A percentile compares a stretch with the other conserved stretches of the same genome.
These are phyloP conservation scores for Ceratosolen fusciceps DNA, from an alignment of 1,140 invertebrate species.

Conservation along the genomic window DNA sequence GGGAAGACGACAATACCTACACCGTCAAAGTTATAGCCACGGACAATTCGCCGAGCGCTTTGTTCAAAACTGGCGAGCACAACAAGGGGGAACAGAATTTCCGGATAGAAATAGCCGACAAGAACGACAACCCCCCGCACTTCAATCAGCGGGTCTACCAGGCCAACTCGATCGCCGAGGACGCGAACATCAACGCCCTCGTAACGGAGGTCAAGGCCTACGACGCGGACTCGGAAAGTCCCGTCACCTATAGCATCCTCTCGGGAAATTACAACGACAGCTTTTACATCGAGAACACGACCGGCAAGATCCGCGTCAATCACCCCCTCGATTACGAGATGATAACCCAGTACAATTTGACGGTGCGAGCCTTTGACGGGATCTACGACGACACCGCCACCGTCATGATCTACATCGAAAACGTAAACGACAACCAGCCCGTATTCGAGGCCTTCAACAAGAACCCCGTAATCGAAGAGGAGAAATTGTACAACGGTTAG, in stretches of 20 bases:
- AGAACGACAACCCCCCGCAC: constrained; percentile 89
- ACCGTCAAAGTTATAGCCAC: constrained; percentile 87
- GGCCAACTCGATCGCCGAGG: constrained; percentile 84
- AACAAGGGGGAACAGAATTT: constrained; percentile 84
- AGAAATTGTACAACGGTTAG: constrained; percentile 72
- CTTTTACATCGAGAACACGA: constrained; percentile 83
- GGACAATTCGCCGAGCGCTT: constrained; percentile 88
- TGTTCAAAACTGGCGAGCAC: constrained; percentile 77
- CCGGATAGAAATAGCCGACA: constrained; percentile 89
- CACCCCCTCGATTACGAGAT: constrained; percentile 88
- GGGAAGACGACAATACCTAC: constrained; percentile 84
- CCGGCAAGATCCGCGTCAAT: constrained; percentile 85
- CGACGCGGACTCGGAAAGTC: constrained; percentile 86
- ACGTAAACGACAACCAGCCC: constrained; percentile 88
- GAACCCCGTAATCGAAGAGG: constrained; percentile 81
- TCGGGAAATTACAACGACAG: constrained; percentile 83
- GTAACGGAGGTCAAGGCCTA: constrained; percentile 87
- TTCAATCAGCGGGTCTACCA: constrained; percentile 83
- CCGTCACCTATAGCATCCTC: constrained; percentile 85
- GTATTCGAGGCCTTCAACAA: constrained; percentile 78
- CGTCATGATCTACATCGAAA: constrained; percentile 84
- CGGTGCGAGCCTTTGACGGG: constrained; percentile 84
- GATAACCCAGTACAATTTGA: constrained; percentile 82
- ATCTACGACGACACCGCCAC: constrained; percentile 81
- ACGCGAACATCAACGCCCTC: constrained; percentile 83